Evolutionary conservation across 2,888 invertebrate genomes (phyloP), one percentile per base, ranked within the genome.

Genomic region (Eustalomyia histrio): DNA sequence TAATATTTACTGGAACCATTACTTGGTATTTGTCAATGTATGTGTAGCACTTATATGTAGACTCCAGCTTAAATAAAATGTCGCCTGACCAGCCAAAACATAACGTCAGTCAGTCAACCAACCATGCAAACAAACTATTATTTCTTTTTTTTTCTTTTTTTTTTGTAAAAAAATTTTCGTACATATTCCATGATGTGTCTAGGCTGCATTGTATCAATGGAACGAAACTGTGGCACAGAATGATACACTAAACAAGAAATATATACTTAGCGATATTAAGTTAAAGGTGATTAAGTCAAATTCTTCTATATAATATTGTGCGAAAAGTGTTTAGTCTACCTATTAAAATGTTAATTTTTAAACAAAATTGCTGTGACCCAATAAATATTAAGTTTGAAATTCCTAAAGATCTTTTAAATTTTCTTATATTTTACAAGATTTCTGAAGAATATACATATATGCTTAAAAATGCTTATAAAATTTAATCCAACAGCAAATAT

Each of bases 81-180:
- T 79, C 74, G 74, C 79, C 75, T 75, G 75, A 75, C 74, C 75
- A 79, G 43, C 50, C 24, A 33, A 57, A 52, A 58, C 64, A 64
- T 58, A 76, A 9, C 61, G 61, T 63, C 39, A 52, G 61, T 63
- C 39, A 52, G 14, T 65, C 63, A 73, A 50, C 53, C 68, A 67
- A 53, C 61, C 67, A 72, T 57, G 53, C 73, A 67, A 76, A 64
- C 80, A 73, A 63, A 68, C 61, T 29, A 75, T 67, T 75, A 53
- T 64, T 76, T 57, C 21, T 35, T 17, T 64, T 14, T n/a, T n/a
- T 17, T n/a, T n/a, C n/a, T 17, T 17, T 21, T n/a, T 47, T n/a
- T 4, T n/a, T n/a, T 47, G n/a, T 47, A 29, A 4, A 29, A n/a
- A 29, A 16, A 2, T 47, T 14, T n/a, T 1, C 43, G n/a, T 14